Evolutionary conservation across 2,797 vertebrate genomes (phyloP).

Genomic region (Oryzias dopingdopingensis): DNA sequence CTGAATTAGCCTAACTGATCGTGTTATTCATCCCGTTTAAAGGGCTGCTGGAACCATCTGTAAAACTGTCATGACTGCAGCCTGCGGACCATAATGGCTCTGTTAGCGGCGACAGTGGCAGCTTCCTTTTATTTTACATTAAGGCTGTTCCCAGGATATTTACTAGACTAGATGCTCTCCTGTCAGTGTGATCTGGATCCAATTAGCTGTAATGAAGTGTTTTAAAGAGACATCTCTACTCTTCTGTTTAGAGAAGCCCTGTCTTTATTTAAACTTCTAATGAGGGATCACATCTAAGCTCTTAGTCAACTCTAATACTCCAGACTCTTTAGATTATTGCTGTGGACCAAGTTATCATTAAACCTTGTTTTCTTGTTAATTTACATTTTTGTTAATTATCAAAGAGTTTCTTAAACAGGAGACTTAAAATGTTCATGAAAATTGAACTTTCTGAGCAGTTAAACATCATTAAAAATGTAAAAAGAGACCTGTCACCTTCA

Average conservation of each 20-base stretch:
- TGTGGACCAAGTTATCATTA: too few species aligned
- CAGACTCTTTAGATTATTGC: too few species aligned
- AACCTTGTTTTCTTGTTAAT: too few species aligned
- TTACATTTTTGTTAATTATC: too few species aligned
- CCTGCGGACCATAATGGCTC: conserved; percentile 29
- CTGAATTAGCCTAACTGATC: conserved; percentile 42
- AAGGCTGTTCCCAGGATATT: too few species aligned
- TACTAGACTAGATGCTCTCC: too few species aligned
- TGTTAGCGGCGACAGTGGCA: conserved; percentile 8
- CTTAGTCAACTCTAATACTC: neutral
- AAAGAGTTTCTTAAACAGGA: too few species aligned
- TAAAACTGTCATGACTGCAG: conserved; percentile 42
- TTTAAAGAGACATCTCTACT: conserved; percentile 45
- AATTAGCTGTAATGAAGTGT: conserved; percentile 56
- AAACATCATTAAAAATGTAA: too few species aligned
- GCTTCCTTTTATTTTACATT: conserved; percentile 15
- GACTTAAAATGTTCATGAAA: too few species aligned
- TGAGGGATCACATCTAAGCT: conserved; percentile 64
- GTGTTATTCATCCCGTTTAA: conserved; percentile 49
- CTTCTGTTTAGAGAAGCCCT: conserved; percentile 5
- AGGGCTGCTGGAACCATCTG: conserved; percentile 49
- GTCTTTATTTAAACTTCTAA: conserved; percentile 75
- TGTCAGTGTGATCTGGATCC: conserved; percentile 25
- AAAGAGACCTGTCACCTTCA: too few species aligned
- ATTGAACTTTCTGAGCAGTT: too few species aligned